Conservation (phyloP, 2,797 vertebrate species). For the Lagodon rhomboides region DNA sequence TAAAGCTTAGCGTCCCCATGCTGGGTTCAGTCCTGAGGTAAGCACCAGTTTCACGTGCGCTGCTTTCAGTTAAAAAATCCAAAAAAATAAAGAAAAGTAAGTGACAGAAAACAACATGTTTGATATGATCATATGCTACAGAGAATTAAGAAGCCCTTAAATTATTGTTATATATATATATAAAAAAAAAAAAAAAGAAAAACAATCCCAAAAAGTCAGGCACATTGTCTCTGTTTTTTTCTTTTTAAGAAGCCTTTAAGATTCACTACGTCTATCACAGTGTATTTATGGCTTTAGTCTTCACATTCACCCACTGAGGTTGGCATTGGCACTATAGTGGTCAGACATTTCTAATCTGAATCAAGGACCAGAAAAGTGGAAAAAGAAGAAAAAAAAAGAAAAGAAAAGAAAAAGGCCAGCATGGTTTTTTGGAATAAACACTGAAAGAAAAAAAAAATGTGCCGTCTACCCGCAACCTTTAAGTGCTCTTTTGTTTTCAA, state of each 20-base stretch:
- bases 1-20: constrained; percentile 83
- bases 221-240: constrained; percentile 69
- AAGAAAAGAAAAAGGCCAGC: constrained; percentile 54
- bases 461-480: constrained; percentile 73
- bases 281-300: constrained; percentile 88
- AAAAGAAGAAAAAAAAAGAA: constrained; percentile 36
- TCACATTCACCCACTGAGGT: constrained; percentile 90
- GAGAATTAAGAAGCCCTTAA: constrained; percentile 78
- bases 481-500: constrained; percentile 80
- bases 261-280: constrained; percentile 85
- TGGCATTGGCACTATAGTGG: constrained; percentile 87
- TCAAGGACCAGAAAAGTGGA: constrained; percentile 62
- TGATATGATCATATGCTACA: constrained; percentile 84
- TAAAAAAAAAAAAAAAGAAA: constrained; percentile 34
- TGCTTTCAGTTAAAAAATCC: constrained; percentile 80
- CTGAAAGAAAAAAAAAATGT: constrained; percentile 69
- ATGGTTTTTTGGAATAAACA: constrained; percentile 77
- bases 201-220: constrained; percentile 65
- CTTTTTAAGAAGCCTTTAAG: constrained; percentile 68
- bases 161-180: constrained; percentile 67
- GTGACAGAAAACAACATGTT: constrained; percentile 76
- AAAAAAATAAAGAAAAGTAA: constrained; percentile 68
- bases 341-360: constrained; percentile 80
- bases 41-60: constrained; percentile 84
- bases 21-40: constrained; percentile 88